Conservation (phyloP, 2,888 invertebrate species). For the Micoletzkya japonica region DNA sequence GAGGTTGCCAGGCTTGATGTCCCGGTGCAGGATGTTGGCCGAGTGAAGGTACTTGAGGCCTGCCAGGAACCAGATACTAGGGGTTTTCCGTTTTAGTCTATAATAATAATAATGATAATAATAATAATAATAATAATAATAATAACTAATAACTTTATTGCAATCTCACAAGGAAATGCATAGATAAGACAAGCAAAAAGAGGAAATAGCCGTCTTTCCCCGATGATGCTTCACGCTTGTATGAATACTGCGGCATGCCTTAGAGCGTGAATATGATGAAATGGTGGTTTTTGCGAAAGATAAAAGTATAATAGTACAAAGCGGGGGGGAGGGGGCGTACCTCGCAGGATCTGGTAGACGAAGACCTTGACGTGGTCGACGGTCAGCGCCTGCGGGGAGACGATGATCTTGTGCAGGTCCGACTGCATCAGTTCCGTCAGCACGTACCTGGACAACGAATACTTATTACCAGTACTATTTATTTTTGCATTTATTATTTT, state of each 20-base stretch:
- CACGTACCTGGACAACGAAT: no score
- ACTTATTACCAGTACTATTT: neutral
- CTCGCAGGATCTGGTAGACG: constrained; percentile 98
- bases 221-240: neutral
- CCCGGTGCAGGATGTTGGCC: constrained; percentile 93
- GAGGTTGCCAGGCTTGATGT: constrained; percentile 98
- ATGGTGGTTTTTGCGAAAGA: no score
- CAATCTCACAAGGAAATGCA: no score
- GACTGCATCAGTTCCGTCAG: constrained; percentile 99
- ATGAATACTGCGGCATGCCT: no score
- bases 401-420: constrained; percentile 99
- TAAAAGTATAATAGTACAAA: no score
- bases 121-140: no score
- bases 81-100: no score
- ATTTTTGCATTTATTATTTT: neutral
- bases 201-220: neutral
- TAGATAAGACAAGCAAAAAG: neutral
- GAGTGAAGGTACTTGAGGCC: constrained; percentile 98
- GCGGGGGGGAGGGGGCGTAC: constrained; percentile 66
- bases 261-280: no score
- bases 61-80: constrained; percentile 69
- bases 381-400: constrained; percentile 96
- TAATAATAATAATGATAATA: no score
- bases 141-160: no score
- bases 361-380: constrained; percentile 99